Percentiles rank a stretch among this genome's conserved stretches.
phyloP scores from a whole-genome alignment of 2,888 invertebrate genomes.

The Matsumyia berberina region DNA sequence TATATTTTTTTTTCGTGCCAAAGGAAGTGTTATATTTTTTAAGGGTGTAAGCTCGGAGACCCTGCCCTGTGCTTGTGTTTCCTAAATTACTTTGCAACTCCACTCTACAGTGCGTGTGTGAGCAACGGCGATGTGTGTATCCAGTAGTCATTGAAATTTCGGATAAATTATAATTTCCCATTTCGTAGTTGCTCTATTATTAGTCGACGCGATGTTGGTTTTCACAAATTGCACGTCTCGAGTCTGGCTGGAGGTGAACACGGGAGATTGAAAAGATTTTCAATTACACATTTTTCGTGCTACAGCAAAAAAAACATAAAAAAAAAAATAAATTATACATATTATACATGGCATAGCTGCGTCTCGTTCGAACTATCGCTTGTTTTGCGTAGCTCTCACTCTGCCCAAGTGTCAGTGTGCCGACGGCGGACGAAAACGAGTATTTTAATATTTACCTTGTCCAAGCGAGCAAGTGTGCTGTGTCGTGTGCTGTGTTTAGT shows the following conservation, averaged over 20 bases:
- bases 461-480: slow-evolving; percentile 74
- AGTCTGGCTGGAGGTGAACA: slow-evolving; percentile 35
- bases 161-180: slow-evolving; percentile 55
- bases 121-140: slow-evolving; percentile 62
- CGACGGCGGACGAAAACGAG: slow-evolving; percentile 73
- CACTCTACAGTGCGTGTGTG: slow-evolving; percentile 32
- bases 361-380: slow-evolving; percentile 61
- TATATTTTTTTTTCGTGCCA: slow-evolving; percentile 41
- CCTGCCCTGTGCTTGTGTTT: slow-evolving; percentile 65
- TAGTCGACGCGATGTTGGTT: slow-evolving; percentile 52
- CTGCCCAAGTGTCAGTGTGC: slow-evolving; percentile 70
- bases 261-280: slow-evolving; percentile 53
- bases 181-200: slow-evolving; percentile 48
- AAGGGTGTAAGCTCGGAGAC: slow-evolving; percentile 73
- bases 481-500: slow-evolving; percentile 42
- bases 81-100: slow-evolving; percentile 49
- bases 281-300: slow-evolving; percentile 58
- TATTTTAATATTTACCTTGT: slow-evolving; percentile 76
- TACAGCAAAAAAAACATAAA: slow-evolving; percentile 26
- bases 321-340: slow-evolving; percentile 59
- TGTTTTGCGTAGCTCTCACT: slow-evolving; percentile 63
- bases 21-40: slow-evolving; percentile 70
- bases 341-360: slow-evolving; percentile 52
- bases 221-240: slow-evolving; percentile 65
- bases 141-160: slow-evolving; percentile 56